These are phyloP conservation scores for Aurelia sp. DNA, from an alignment of 30 jellyfish, hydroid and myxozoan genomes.

Conservation along the genomic window DNA sequence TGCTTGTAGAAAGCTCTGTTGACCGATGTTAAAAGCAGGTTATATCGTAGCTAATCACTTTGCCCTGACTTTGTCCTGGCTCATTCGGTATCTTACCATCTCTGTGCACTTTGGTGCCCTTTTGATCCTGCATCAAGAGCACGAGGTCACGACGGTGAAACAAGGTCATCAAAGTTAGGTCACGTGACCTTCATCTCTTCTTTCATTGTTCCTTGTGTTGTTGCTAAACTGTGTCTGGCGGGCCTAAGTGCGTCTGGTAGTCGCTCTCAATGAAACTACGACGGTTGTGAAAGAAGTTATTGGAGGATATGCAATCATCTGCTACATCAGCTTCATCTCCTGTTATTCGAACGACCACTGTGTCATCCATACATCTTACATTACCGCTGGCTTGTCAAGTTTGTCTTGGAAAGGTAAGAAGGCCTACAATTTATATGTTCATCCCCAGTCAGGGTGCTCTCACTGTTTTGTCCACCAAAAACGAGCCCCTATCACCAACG, in stretches of 20 bases:
- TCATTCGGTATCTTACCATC: no score
- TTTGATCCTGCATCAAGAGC: slow-evolving; percentile 33
- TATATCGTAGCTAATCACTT: no score
- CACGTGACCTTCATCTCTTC: slow-evolving; percentile 54
- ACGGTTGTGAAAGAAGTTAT: not conserved
- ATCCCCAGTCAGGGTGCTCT: no score
- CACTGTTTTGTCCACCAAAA: no score
- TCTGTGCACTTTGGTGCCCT: slow-evolving; percentile 18
- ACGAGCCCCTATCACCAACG: no score
- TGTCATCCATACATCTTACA: slow-evolving; percentile 86
- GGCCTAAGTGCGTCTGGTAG: no score
- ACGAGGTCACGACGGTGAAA: slow-evolving; percentile 62
- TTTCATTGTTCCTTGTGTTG: no score
- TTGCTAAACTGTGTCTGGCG: no score
- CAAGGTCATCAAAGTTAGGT: slow-evolving; percentile 71
- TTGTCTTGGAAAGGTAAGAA: slow-evolving; percentile 98
- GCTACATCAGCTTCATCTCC: not conserved
- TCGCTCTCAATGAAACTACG: no score
- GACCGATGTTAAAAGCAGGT: no score
- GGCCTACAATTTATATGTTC: not conserved
- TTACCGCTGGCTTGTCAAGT: slow-evolving; percentile 94
- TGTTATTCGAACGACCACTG: slow-evolving; percentile 28
- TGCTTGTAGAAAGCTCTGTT: no score
- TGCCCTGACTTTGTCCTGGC: no score
- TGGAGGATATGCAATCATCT: not conserved